phyloP scores from a whole-genome alignment of 2,113 vertebrate species.

The Cyanocitta stelleri region DNA sequence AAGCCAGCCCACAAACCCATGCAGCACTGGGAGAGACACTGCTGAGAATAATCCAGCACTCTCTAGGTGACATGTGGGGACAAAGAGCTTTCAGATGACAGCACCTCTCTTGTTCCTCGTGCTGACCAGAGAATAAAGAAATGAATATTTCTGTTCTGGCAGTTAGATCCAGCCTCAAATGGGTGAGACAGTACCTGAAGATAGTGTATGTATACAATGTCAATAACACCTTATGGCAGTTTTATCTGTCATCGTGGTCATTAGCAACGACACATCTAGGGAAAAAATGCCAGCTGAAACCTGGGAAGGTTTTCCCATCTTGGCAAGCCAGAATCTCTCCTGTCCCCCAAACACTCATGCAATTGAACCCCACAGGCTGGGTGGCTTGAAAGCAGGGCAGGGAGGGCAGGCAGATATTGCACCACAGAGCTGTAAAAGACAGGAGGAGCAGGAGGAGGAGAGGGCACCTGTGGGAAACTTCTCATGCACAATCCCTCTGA shows the following conservation, averaged over 20 bases:
- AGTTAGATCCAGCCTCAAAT: not conserved
- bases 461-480: not conserved
- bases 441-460: not conserved
- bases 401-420: not conserved
- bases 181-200: not conserved
- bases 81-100: not conserved
- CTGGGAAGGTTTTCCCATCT: not conserved
- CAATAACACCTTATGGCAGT: not conserved
- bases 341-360: not conserved
- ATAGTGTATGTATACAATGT: rapidly evolving
- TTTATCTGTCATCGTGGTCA: not conserved
- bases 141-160: not conserved
- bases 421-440: not conserved
- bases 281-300: not conserved
- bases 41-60: not conserved
- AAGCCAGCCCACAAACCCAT: not conserved
- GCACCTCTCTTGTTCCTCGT: not conserved
- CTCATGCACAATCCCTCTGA: not conserved
- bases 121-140: not conserved
- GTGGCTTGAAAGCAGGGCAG: not conserved
- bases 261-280: not conserved
- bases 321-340: not conserved
- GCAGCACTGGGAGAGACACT: not conserved
- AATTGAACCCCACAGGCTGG: not conserved
- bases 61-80: not conserved